A percentile compares a stretch with the other conserved stretches of the same genome.
Evolutionary conservation across 2,888 invertebrate species (phyloP).

Genomic region (Orthosia cruda): DNA sequence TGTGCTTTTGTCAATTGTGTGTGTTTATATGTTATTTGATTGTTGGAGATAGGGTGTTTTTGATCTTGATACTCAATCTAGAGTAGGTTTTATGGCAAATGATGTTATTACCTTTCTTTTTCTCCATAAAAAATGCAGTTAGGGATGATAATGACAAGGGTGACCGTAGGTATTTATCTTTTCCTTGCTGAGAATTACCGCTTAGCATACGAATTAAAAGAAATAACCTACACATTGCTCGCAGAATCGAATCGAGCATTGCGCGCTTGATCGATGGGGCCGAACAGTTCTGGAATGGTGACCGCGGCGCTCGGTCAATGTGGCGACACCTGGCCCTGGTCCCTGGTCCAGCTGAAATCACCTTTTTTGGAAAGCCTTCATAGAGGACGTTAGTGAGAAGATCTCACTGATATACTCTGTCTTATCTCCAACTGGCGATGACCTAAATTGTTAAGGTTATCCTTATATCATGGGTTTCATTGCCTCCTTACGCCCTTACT

Average conservation of each 20-base stretch:
- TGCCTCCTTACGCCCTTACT: background rate
- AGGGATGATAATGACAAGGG: background rate
- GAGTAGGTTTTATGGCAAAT: background rate
- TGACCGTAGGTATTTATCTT: background rate
- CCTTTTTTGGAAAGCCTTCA: no score
- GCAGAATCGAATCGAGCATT: no score
- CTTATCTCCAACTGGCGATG: background rate
- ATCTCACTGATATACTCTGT: background rate
- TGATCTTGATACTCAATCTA: constrained; percentile 5
- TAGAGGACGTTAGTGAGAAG: background rate
- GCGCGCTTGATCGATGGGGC: no score
- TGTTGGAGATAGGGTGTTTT: constrained; percentile 1
- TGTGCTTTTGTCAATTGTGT: background rate
- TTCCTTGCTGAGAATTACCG: background rate
- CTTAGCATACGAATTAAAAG: background rate
- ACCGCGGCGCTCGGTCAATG: no score
- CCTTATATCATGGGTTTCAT: no score
- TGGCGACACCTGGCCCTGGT: no score
- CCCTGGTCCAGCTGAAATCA: no score
- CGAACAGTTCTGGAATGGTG: no score
- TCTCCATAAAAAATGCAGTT: background rate
- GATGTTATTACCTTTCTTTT: background rate
- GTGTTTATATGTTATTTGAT: constrained; percentile 1
- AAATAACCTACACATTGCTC: no score
- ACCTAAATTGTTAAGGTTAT: no score